phyloP scores from a whole-genome alignment of 2,888 invertebrate species.

The Eristalis arbustorum region DNA sequence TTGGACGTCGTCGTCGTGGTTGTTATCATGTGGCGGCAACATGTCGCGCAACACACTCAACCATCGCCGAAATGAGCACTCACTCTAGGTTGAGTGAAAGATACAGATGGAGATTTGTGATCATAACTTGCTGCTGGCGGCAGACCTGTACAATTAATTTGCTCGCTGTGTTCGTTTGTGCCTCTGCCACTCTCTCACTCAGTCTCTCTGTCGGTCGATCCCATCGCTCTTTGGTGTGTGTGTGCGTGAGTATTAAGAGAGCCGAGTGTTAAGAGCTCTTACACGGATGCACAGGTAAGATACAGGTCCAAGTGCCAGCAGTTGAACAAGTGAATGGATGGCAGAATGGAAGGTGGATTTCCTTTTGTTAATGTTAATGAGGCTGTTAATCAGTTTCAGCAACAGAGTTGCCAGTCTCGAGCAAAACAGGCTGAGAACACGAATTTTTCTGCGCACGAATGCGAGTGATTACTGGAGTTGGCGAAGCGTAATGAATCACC shows the following conservation, averaged over 20 bases:
- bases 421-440: not conserved
- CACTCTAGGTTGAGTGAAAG: conserved; percentile 12
- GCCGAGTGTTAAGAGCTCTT: not conserved
- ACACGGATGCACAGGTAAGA: not conserved
- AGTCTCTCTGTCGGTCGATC: not conserved
- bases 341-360: conserved; percentile 41
- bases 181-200: not conserved
- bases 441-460: not conserved
- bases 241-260: no score
- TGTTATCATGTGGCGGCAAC: not conserved
- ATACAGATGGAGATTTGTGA: conserved; percentile 5
- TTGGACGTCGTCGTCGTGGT: not conserved
- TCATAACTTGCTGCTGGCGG: not conserved
- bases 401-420: conserved; percentile 27
- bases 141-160: conserved; percentile 1
- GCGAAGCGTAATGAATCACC: no score
- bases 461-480: no score
- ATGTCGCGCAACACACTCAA: conserved; percentile 9
- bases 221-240: not conserved
- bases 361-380: conserved; percentile 37
- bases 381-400: conserved; percentile 43
- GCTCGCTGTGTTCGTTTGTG: not conserved
- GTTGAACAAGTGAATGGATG: conserved; percentile 57
- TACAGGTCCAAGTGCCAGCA: conserved; percentile 43
- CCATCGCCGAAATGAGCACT: conserved; percentile 9